Base-by-base conservation (phyloP, 2,888 invertebrate species). In the Platerodrilus igneus region DNA sequence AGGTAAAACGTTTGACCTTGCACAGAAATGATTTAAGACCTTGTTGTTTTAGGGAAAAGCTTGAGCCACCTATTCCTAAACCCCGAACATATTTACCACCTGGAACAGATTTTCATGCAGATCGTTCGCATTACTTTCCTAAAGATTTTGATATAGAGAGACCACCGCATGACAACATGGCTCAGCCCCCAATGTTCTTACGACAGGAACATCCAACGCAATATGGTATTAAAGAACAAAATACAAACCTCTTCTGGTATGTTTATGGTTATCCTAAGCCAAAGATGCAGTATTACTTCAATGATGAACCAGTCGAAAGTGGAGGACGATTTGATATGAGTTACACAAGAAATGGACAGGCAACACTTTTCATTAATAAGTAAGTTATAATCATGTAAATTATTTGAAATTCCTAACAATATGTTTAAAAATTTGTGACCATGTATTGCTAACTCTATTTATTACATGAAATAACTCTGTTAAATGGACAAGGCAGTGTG, bases 261-360 rank as follows among this genome's bases (percentile, higher is more conserved):
- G 89, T 96, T 8, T 91, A 92, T 62, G 96, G 95, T 0, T 94
- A 93, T 69, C 97, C 97, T 0, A 92, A 93, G 65, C 97, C 97
- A 2, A 86, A 83, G 64, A 86, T 96, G 79, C 78, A 79, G 3
- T 96, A 88, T 72, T 86, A 81, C 63, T 91, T 87, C 70, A 85
- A 92, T 58, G 90, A 87, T 51, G 79, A 86, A 57, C 73, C 80
- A 0, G 81, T 92, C 33, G 86, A 89, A 55, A 76, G 83, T 39
- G 90, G 90, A 0, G 91, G 90, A 7, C 69, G 88, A 41, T 92
- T 86, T 61, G 89, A 89, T 59, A 83, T 80, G 67, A 90, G 87
- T 55, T 89, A 92, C 61, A 87, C 90, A 0, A 79, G 92, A 53
- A 90, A 89, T 57, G 92, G 92, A 5, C 90, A 92, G 65, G 90